Percentiles rank a stretch among this genome's conserved stretches.
Conservation (phyloP, 1,140 invertebrate species). For the Panagrolaimus sp. region DNA sequence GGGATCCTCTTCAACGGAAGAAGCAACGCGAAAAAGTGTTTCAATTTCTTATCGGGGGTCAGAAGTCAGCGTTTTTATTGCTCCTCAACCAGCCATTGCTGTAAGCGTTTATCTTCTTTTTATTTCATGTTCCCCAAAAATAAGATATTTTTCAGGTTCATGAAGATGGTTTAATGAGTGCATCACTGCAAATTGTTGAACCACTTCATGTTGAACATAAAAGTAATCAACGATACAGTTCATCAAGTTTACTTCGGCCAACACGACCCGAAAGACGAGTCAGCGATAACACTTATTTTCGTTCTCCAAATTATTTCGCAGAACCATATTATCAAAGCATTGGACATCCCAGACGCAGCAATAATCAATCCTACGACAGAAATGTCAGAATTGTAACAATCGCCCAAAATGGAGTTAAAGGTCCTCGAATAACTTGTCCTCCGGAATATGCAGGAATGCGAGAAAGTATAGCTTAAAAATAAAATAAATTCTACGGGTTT, state of each 20-base stretch:
- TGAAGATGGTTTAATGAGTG: not conserved
- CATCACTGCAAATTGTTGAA: not conserved
- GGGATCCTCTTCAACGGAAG: not conserved
- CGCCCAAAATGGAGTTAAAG: not conserved
- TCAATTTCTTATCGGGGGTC: constrained; percentile 32
- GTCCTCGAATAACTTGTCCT: constrained; percentile 1
- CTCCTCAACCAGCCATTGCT: constrained; percentile 27
- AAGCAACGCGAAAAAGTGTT: constrained; percentile 27
- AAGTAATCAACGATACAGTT: not conserved
- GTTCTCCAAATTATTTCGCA: not conserved
- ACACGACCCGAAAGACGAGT: not conserved
- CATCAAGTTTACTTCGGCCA: not conserved
- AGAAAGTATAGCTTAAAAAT: constrained; percentile 11
- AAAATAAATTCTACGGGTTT: not conserved
- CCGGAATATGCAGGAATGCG: constrained; percentile 5
- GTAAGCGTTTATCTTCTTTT: constrained; percentile 15
- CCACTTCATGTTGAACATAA: not conserved
- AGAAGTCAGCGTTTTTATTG: constrained; percentile 30
- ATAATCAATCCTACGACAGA: not conserved
- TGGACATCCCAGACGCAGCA: not conserved
- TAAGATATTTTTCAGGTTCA: not conserved
- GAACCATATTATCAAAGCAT: constrained; percentile 13
- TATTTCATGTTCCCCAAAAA: not conserved
- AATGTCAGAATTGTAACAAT: not conserved
- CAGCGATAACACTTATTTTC: not conserved